phyloP scores from a whole-genome alignment of 2,888 invertebrate genomes.

The Coelopa pilipes region DNA sequence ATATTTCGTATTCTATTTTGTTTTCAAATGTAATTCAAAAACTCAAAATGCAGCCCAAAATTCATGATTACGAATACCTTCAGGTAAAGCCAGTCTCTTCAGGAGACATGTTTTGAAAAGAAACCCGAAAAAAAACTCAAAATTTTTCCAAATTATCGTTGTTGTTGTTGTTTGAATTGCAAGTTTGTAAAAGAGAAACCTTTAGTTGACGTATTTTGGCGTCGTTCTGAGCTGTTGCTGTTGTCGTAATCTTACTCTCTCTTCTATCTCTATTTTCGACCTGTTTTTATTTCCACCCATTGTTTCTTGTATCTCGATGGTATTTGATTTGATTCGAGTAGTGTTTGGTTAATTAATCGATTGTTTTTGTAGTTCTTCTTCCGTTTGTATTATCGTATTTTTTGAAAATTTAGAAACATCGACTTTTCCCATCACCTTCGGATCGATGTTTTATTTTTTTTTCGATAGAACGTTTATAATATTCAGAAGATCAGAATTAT shows the following conservation, averaged over 20 bases:
- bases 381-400: too few species aligned
- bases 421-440: background rate
- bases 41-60: conserved; percentile 63
- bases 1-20: conserved; percentile 44
- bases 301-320: too few species aligned
- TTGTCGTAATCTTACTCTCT: too few species aligned
- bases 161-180: conserved; percentile 15
- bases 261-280: too few species aligned
- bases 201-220: background rate
- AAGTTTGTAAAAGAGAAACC: background rate
- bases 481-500: too few species aligned
- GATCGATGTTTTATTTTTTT: background rate
- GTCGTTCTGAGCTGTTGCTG: too few species aligned
- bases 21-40: conserved; percentile 45
- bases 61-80: conserved; percentile 67
- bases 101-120: conserved; percentile 2
- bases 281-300: too few species aligned
- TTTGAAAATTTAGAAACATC: too few species aligned
- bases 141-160: conserved; percentile 5
- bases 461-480: background rate
- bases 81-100: conserved; percentile 59
- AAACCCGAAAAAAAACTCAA: conserved; percentile 2
- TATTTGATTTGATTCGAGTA: too few species aligned
- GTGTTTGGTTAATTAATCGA: too few species aligned
- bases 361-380: too few species aligned